phyloP scores from a whole-genome alignment of 2,888 invertebrate species.

The Villa cingulata region DNA sequence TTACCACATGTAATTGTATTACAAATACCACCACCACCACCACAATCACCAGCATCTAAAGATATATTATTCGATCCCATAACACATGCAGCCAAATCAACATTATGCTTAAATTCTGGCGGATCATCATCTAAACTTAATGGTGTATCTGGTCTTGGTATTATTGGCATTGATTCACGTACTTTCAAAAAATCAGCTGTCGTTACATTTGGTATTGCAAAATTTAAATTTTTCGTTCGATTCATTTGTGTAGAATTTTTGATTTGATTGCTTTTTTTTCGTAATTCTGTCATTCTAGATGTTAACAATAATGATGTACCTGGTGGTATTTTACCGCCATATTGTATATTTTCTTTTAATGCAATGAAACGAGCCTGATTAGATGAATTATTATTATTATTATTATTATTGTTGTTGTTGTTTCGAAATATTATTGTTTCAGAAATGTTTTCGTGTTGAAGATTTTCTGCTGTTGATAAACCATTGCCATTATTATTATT shows the following conservation, averaged over 20 bases:
- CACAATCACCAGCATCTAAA: conserved; percentile 20
- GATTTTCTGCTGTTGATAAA: background rate
- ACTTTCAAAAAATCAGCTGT: conserved; percentile 19
- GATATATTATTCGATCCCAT: conserved; percentile 35
- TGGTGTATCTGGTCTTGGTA: conserved; percentile 27
- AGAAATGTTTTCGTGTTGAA: too few relatives aligned
- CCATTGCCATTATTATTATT: background rate
- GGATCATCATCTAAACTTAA: conserved; percentile 28
- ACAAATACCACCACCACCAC: background rate
- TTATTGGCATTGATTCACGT: conserved; percentile 16
- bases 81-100: conserved; percentile 32
- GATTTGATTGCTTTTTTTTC: too few relatives aligned
- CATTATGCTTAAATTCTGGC: conserved; percentile 29
- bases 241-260: too few relatives aligned
- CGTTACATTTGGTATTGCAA: conserved; percentile 15
- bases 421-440: too few relatives aligned
- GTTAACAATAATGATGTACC: conserved; percentile 29
- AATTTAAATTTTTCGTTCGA: too few relatives aligned
- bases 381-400: too few relatives aligned
- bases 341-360: too few relatives aligned
- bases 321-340: conserved; percentile 27
- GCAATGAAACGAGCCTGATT: too few relatives aligned
- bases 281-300: conserved; percentile 23
- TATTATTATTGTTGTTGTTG: too few relatives aligned
- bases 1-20: background rate